These are phyloP conservation scores for Molanna angustata DNA, from an alignment of 2,888 invertebrate genomes.

Conservation along the genomic window DNA sequence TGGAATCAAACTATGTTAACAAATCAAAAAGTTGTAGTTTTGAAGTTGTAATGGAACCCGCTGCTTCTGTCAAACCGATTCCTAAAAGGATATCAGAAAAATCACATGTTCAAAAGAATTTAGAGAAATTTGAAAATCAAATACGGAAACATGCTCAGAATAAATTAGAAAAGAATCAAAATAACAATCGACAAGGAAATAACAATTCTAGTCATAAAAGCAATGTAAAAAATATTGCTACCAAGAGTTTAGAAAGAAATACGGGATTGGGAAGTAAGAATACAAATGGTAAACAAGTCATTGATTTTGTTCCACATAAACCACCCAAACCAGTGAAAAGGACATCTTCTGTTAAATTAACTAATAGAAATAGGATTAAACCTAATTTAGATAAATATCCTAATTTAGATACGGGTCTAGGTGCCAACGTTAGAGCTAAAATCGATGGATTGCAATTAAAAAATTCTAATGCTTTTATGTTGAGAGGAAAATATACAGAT, in stretches of 20 bases:
- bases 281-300: conserved; percentile 48
- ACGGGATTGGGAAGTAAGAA: conserved; percentile 44
- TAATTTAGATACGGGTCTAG: conserved; percentile 38
- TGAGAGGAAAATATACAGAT: conserved; percentile 17
- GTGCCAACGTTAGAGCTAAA: conserved; percentile 53
- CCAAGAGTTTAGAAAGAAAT: conserved; percentile 52
- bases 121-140: conserved; percentile 60
- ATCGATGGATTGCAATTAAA: conserved; percentile 52
- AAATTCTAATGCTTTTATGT: conserved; percentile 37
- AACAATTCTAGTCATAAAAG: conserved; percentile 37
- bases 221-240: conserved; percentile 46
- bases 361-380: conserved; percentile 49
- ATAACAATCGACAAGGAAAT: conserved; percentile 48
- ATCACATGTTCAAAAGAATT: conserved; percentile 55
- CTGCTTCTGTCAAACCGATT: conserved; percentile 45
- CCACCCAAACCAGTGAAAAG: conserved; percentile 70
- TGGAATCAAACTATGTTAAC: conserved; percentile 47
- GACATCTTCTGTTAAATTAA: conserved; percentile 62
- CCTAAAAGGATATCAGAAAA: conserved; percentile 51
- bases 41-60: conserved; percentile 53
- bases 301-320: conserved; percentile 66
- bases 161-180: conserved; percentile 48
- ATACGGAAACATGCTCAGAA: conserved; percentile 48
- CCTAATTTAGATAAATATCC: conserved; percentile 45
- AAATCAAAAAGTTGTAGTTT: conserved; percentile 55